A percentile compares a stretch with the other conserved stretches of the same genome.
Conservation (phyloP, 2,797 vertebrate species). For the Pseudochirops corinnae region DNA sequence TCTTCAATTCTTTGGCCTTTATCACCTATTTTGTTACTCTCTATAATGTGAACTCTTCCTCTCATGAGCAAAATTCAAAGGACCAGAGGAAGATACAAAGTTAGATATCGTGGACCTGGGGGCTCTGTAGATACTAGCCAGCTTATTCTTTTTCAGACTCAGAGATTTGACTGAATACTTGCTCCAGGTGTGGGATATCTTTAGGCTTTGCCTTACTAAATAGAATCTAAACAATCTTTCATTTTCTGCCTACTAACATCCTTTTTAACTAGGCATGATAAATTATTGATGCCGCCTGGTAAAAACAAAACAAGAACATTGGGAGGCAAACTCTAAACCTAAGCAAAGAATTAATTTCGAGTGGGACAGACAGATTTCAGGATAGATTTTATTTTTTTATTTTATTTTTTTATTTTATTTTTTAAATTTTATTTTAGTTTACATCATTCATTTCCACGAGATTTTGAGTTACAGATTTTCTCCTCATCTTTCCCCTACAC, state of each 20-base stretch:
- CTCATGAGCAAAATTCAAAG: not conserved
- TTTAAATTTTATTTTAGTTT: too few relatives aligned
- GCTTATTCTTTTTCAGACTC: not conserved
- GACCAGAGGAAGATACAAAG: not conserved
- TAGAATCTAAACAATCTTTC: not conserved
- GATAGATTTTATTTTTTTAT: not conserved
- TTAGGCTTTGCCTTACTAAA: not conserved
- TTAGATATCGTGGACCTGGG: not conserved
- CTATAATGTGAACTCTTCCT: not conserved
- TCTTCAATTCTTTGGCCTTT: not conserved
- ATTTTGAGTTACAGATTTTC: too few relatives aligned
- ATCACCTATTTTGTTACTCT: not conserved
- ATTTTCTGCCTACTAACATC: not conserved
- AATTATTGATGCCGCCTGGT: not conserved
- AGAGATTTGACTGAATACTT: not conserved
- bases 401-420: too few relatives aligned
- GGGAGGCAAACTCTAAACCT: not conserved
- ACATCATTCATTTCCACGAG: too few relatives aligned
- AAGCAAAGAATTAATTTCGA: not conserved
- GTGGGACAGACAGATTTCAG: not conserved
- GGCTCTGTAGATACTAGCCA: not conserved
- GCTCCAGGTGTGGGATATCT: not conserved
- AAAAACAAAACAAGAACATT: not conserved
- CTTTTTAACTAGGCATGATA: not conserved
- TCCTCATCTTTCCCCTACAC: too few relatives aligned